Conservation (phyloP, 2,797 vertebrate species). For the Bradypodion ventrale region DNA sequence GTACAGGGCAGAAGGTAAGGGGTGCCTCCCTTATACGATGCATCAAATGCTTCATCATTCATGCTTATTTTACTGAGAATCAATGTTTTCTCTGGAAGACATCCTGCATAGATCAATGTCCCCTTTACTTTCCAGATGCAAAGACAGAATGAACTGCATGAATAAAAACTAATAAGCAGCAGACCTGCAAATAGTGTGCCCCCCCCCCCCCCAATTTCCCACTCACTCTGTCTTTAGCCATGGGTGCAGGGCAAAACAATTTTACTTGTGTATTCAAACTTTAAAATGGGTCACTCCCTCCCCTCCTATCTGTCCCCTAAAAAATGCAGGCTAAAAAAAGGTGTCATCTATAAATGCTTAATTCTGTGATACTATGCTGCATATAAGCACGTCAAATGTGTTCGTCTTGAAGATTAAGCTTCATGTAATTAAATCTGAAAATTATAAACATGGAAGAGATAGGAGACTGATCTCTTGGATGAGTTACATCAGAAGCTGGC, state of each 20-base stretch:
- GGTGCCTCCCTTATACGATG: neutral
- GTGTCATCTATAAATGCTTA: neutral
- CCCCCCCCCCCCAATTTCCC: too few relatives aligned
- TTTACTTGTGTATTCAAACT: neutral
- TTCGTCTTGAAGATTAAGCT: neutral
- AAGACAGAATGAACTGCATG: neutral
- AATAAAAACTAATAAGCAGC: too few relatives aligned
- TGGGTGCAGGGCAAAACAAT: too few relatives aligned
- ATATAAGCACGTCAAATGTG: neutral
- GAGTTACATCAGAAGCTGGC: too few relatives aligned
- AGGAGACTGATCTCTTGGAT: neutral
- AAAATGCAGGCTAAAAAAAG: neutral
- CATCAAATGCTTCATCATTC: neutral
- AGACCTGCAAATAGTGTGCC: too few relatives aligned
- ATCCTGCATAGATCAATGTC: neutral
- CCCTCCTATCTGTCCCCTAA: too few relatives aligned
- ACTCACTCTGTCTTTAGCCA: too few relatives aligned
- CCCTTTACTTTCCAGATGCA: neutral
- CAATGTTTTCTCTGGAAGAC: neutral
- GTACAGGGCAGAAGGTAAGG: neutral
- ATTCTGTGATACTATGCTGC: neutral
- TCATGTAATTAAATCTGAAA: neutral
- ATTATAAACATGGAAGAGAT: neutral
- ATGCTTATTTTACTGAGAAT: neutral
- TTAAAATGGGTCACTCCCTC: neutral